A percentile compares a stretch with the other conserved stretches of the same genome.
phyloP scores from a whole-genome alignment of 1,140 invertebrate species.

The Pinna nobilis region DNA sequence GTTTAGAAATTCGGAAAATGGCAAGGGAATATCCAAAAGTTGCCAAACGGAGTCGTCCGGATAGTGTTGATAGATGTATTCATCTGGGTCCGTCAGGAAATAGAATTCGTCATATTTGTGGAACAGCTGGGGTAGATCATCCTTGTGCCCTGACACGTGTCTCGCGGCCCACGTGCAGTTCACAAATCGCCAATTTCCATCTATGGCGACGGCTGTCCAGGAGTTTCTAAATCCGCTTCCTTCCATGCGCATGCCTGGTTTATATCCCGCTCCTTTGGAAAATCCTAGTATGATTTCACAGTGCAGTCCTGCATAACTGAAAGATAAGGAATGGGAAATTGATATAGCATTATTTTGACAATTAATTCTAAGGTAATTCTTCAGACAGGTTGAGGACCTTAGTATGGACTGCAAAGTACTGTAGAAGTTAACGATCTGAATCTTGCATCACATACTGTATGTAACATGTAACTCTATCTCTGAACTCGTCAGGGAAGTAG shows the following conservation, averaged over 20 bases:
- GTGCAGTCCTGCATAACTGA: slow-evolving; percentile 96
- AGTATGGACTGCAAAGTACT: neutral
- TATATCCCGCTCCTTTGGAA: slow-evolving; percentile 98
- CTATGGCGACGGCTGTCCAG: slow-evolving; percentile 70
- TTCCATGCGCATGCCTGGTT: slow-evolving; percentile 96
- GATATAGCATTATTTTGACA: too few relatives aligned
- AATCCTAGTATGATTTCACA: slow-evolving; percentile 99
- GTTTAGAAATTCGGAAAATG: slow-evolving; percentile 76
- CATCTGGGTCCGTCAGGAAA: slow-evolving; percentile 78
- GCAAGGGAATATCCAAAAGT: slow-evolving; percentile 76
- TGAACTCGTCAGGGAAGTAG: too few relatives aligned
- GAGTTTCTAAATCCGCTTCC: slow-evolving; percentile 87
- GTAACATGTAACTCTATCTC: too few relatives aligned
- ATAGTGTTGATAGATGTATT: slow-evolving; percentile 78
- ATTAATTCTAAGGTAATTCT: too few relatives aligned
- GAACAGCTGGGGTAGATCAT: slow-evolving; percentile 66
- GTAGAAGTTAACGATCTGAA: too few relatives aligned
- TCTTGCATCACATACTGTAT: too few relatives aligned
- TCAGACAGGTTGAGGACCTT: neutral
- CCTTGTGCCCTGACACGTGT: slow-evolving; percentile 70
- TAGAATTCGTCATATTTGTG: slow-evolving; percentile 74
- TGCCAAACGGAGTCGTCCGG: slow-evolving; percentile 77
- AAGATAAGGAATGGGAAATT: slow-evolving; percentile 56
- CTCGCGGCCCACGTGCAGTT: slow-evolving; percentile 77
- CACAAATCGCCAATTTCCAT: slow-evolving; percentile 69